phyloP scores from a whole-genome alignment of 2,113 vertebrate species.

The Actenoides lindsayi region DNA sequence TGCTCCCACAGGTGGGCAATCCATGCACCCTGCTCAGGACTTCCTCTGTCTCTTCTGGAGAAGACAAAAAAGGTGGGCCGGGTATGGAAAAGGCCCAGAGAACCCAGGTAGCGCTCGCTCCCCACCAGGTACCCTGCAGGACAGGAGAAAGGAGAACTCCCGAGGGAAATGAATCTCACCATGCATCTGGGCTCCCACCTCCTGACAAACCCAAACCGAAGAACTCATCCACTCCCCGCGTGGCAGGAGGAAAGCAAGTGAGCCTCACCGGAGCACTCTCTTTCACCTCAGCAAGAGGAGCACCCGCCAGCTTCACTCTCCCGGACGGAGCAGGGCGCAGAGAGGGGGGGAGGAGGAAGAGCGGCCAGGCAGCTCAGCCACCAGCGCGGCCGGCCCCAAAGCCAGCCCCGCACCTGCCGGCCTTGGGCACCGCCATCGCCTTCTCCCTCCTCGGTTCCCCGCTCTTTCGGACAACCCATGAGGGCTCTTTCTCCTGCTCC shows the following conservation, averaged over 20 bases:
- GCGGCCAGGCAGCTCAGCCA: too few species aligned
- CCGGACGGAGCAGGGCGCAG: background rate
- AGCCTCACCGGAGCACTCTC: background rate
- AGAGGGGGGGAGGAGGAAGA: too few species aligned
- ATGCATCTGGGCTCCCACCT: background rate
- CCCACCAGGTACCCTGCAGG: background rate
- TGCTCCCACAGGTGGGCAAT: background rate
- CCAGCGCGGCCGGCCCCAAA: background rate
- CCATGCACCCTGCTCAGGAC: background rate
- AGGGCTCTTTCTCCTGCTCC: background rate
- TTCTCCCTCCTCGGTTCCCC: background rate
- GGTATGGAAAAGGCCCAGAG: background rate
- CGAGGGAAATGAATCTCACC: background rate
- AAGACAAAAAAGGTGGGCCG: background rate
- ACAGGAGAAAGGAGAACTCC: background rate
- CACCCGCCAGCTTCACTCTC: too few species aligned
- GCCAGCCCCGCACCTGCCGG: background rate
- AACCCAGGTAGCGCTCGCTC: background rate
- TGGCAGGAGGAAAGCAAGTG: background rate
- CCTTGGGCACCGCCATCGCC: background rate
- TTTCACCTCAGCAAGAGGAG: fast-evolving
- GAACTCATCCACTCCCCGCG: too few species aligned
- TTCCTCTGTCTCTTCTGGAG: background rate
- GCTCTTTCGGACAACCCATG: too few species aligned
- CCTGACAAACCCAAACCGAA: background rate